Percentiles rank a stretch among this genome's conserved stretches.
Conservation (phyloP, 2,888 invertebrate species). For the Luperina testacea region DNA sequence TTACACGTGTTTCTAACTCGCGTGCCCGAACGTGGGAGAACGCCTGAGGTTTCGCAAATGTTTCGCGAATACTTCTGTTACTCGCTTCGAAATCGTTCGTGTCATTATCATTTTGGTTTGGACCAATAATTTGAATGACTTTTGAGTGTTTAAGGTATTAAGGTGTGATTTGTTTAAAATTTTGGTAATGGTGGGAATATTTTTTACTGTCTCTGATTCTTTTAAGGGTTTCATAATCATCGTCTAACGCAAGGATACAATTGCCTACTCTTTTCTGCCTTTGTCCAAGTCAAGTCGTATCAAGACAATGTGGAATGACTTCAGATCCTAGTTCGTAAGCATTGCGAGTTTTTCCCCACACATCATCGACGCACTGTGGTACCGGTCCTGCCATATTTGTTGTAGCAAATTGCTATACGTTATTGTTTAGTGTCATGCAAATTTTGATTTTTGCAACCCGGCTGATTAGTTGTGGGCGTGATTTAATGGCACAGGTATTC, state of each 20-base stretch:
- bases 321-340: constrained; percentile 21
- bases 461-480: constrained; percentile 73
- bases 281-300: not conserved
- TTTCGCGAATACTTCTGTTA: constrained; percentile 62
- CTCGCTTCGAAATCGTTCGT: constrained; percentile 47
- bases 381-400: constrained; percentile 63
- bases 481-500: constrained; percentile 68
- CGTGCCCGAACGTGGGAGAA: constrained; percentile 81
- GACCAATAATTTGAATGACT: constrained; percentile 33
- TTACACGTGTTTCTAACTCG: constrained; percentile 73
- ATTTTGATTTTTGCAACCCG: constrained; percentile 78
- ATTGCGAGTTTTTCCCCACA: constrained; percentile 37
- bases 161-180: constrained; percentile 12
- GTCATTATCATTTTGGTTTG: constrained; percentile 51
- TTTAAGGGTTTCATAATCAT: not conserved
- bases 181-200: constrained; percentile 21
- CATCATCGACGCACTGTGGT: constrained; percentile 22
- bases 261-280: not conserved
- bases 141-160: constrained; percentile 14
- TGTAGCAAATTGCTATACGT: constrained; percentile 56
- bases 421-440: constrained; percentile 74
- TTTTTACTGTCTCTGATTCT: not conserved
- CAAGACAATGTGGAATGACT: not conserved
- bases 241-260: not conserved
- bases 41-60: constrained; percentile 78